A percentile compares a stretch with the other conserved stretches of the same genome.
These are phyloP conservation scores for Taxidea taxus DNA, from an alignment of 2,113 vertebrate genomes.

Conservation along the genomic window DNA sequence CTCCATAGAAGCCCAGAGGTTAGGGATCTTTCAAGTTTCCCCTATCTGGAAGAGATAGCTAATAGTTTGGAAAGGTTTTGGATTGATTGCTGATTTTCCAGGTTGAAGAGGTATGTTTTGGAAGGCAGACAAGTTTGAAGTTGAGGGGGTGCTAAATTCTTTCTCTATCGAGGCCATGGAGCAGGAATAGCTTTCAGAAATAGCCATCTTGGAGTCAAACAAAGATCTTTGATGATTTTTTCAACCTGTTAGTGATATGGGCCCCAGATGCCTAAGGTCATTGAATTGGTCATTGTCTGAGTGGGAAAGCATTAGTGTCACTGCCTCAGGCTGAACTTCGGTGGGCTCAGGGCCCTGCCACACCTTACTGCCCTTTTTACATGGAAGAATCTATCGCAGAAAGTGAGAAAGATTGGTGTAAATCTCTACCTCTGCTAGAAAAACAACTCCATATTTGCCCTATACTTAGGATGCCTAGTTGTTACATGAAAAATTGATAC, in stretches of 20 bases:
- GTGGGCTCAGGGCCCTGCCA: neutral
- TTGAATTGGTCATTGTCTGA: neutral
- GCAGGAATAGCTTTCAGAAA: neutral
- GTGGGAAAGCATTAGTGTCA: neutral
- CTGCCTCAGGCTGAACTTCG: neutral
- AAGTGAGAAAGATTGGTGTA: neutral
- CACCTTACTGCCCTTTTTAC: neutral
- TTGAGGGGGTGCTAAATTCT: neutral
- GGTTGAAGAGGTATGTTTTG: neutral
- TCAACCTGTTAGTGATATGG: neutral
- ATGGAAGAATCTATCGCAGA: neutral
- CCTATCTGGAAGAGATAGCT: neutral
- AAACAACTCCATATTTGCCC: neutral
- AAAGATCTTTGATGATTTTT: neutral
- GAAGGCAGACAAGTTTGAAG: neutral
- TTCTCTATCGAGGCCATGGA: neutral
- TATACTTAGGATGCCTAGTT: neutral
- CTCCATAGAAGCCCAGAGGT: neutral
- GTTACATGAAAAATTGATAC: neutral
- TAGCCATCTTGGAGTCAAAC: neutral
- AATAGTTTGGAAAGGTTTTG: neutral
- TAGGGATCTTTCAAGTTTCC: neutral
- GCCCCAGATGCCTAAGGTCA: neutral
- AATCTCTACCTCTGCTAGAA: neutral
- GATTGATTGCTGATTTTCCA: neutral